These are phyloP conservation scores for Neomorphus geoffroyi DNA, from an alignment of 2,797 vertebrate species.

Conservation along the genomic window DNA sequence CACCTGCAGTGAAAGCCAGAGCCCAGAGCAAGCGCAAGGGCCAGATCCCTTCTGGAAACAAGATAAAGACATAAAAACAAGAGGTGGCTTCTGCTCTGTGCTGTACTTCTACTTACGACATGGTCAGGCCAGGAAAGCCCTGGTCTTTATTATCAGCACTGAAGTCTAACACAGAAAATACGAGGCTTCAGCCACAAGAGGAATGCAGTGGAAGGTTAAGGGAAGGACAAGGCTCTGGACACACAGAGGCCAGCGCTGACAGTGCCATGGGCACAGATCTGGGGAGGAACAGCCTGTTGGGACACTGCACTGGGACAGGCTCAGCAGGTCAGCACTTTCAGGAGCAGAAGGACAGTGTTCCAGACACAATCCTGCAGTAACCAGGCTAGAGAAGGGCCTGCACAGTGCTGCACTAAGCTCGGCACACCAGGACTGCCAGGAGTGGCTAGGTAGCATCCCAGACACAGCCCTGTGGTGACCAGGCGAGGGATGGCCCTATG, in stretches of 20 bases:
- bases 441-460: accelerated
- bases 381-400: too few species aligned
- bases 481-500: accelerated
- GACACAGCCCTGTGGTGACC: accelerated
- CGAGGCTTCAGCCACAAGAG: neutral
- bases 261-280: too few species aligned
- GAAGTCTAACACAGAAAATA: neutral
- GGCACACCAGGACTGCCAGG: accelerated
- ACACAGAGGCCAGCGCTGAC: too few species aligned
- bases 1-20: neutral
- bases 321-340: too few species aligned
- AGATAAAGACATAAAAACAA: neutral
- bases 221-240: too few species aligned
- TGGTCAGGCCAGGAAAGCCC: neutral
- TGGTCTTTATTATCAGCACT: neutral
- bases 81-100: neutral
- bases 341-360: too few species aligned
- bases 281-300: too few species aligned
- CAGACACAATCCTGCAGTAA: too few species aligned
- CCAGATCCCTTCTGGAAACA: neutral
- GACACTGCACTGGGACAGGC: too few species aligned
- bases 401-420: accelerated
- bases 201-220: too few species aligned
- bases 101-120: accelerated
- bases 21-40: neutral